Evolutionary conservation across 2,113 vertebrate genomes (phyloP).

Genomic region (Antechinus flavipes): DNA sequence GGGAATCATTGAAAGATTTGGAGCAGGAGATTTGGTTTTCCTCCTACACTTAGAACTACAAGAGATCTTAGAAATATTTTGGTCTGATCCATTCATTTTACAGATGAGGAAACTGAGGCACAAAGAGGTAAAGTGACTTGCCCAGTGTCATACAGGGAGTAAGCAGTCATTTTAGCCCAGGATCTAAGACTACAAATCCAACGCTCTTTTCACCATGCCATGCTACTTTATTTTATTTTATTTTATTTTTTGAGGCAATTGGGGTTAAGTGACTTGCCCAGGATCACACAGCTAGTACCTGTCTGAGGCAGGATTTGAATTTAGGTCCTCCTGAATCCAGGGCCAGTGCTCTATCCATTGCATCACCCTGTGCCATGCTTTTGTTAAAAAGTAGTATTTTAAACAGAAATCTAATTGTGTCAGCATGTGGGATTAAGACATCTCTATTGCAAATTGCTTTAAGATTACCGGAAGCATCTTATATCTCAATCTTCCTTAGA

Average conservation of each 20-base stretch:
- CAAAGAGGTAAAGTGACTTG: background rate
- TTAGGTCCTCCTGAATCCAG: background rate
- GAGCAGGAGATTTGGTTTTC: background rate
- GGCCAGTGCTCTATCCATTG: background rate
- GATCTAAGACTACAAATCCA: background rate
- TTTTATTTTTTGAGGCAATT: background rate
- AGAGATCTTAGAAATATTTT: background rate
- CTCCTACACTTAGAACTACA: background rate
- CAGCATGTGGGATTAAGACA: background rate
- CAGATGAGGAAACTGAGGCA: slow-evolving; percentile 14
- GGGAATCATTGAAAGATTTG: background rate
- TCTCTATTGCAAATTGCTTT: background rate
- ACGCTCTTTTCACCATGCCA: background rate
- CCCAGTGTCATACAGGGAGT: background rate
- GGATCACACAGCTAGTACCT: background rate
- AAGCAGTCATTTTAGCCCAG: slow-evolving; percentile 5
- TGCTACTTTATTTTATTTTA: background rate
- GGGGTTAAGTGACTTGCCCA: background rate
- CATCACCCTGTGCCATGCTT: background rate
- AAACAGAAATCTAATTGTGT: background rate
- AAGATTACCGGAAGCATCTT: background rate
- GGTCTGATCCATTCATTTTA: background rate
- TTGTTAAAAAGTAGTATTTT: background rate
- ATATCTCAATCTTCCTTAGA: background rate
- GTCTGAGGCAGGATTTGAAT: background rate